Percentiles rank a stretch among this genome's conserved stretches.
phyloP scores from a whole-genome alignment of 2,888 invertebrate genomes.

The Cryptocheilus praepositus region DNA sequence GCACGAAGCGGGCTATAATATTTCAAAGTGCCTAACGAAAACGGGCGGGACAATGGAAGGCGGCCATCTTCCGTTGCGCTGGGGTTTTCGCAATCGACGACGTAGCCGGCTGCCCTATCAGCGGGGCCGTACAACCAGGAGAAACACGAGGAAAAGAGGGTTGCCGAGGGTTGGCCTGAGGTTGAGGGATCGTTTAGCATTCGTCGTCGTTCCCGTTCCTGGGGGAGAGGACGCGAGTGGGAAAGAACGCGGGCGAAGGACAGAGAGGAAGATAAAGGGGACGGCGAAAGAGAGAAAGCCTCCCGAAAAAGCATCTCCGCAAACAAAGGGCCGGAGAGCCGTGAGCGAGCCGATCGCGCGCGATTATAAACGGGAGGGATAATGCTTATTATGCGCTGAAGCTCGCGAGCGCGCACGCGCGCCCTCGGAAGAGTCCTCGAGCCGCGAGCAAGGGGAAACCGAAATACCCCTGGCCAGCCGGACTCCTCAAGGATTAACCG shows the following conservation, averaged over 20 bases:
- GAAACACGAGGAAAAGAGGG: conserved; percentile 55
- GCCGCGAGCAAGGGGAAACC: conserved; percentile 28
- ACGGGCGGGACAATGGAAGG: conserved; percentile 61
- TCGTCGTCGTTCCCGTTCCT: conserved; percentile 60
- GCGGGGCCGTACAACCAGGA: conserved; percentile 55
- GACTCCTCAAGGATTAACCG: conserved; percentile 55
- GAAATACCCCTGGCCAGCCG: conserved; percentile 32
- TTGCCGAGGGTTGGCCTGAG: conserved; percentile 60
- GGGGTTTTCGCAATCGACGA: conserved; percentile 49
- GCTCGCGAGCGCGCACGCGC: conserved; percentile 36
- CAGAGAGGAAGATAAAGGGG: too few relatives aligned
- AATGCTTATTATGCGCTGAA: conserved; percentile 64
- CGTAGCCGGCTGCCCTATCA: conserved; percentile 49
- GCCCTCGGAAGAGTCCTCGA: conserved; percentile 38
- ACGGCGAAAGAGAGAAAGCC: conserved; percentile 3
- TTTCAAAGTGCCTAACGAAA: conserved; percentile 69
- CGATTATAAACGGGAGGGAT: conserved; percentile 66
- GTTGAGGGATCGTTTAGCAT: conserved; percentile 70
- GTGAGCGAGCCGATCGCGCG: conserved; percentile 51
- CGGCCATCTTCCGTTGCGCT: conserved; percentile 58
- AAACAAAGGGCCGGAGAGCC: conserved; percentile 61
- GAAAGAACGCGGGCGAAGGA: conserved; percentile 17
- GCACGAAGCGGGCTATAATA: conserved; percentile 64
- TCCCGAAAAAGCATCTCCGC: conserved; percentile 57
- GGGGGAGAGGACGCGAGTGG: conserved; percentile 22